A percentile compares a stretch with the other conserved stretches of the same genome.
Evolutionary conservation across 2,888 invertebrate species (phyloP).

Genomic region (Bimastos eiseni): DNA sequence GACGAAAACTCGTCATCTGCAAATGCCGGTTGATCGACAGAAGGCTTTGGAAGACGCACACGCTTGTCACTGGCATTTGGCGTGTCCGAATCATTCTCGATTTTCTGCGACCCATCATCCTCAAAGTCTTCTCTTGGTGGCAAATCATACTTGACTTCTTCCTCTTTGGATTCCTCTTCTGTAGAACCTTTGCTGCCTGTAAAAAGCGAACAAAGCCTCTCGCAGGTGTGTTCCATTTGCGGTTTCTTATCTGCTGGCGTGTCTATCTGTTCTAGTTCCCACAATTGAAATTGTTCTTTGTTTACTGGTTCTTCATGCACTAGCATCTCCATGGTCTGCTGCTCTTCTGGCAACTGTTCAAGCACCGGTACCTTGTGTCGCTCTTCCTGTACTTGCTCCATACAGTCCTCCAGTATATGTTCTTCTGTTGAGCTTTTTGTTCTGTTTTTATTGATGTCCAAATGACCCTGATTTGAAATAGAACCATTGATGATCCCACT

Average conservation of each 20-base stretch:
- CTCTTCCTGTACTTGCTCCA: not conserved
- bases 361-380: not conserved
- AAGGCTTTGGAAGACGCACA: not conserved
- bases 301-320: not conserved
- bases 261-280: not conserved
- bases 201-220: too few relatives aligned
- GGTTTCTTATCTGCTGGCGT: not conserved
- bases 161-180: not conserved
- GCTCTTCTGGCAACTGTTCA: not conserved
- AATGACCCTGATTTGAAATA: not conserved
- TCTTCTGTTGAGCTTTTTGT: not conserved
- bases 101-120: not conserved
- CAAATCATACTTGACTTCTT: slow-evolving; percentile 7
- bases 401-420: not conserved
- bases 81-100: not conserved
- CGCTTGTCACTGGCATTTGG: not conserved
- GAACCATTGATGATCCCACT: not conserved
- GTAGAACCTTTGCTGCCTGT: not conserved
- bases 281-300: not conserved
- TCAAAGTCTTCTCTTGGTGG: not conserved
- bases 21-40: slow-evolving; percentile 10
- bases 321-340: not conserved
- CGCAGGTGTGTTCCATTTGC: not conserved
- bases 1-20: slow-evolving; percentile 25
- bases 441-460: not conserved